Conservation (phyloP, 2,113 vertebrate species). For the Forbesichthys papilliferus region DNA sequence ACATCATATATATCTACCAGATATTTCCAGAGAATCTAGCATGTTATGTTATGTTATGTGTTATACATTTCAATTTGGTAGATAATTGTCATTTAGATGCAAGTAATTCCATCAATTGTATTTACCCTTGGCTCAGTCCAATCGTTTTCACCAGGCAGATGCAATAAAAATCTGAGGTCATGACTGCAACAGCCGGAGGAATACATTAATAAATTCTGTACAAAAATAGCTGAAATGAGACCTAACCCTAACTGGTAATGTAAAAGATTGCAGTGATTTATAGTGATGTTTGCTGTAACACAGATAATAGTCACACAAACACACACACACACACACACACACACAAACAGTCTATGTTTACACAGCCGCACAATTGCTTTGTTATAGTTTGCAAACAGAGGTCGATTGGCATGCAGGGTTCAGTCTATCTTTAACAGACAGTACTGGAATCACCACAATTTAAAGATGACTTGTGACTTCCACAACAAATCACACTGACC, state of each 20-base stretch:
- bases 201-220: neutral
- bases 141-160: slow-evolving; percentile 9
- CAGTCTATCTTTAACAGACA: neutral
- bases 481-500: too few species aligned
- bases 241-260: neutral
- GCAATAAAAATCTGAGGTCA: slow-evolving; percentile 7
- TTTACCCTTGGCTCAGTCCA: slow-evolving; percentile 3
- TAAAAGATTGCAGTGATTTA: neutral
- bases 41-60: neutral
- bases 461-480: too few species aligned
- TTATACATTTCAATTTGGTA: slow-evolving; percentile 20
- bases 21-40: slow-evolving; percentile 9
- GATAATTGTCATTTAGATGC: slow-evolving; percentile 7
- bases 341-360: too few species aligned
- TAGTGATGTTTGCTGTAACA: neutral
- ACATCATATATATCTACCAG: too few species aligned
- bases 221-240: neutral
- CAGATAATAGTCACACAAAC: neutral
- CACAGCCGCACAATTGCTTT: neutral
- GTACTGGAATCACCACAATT: neutral
- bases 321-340: too few species aligned
- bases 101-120: slow-evolving; percentile 1
- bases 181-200: neutral
- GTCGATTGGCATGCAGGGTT: neutral
- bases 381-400: neutral